Conservation (phyloP, 2,888 invertebrate genomes). For the Cheilosia impressa region DNA sequence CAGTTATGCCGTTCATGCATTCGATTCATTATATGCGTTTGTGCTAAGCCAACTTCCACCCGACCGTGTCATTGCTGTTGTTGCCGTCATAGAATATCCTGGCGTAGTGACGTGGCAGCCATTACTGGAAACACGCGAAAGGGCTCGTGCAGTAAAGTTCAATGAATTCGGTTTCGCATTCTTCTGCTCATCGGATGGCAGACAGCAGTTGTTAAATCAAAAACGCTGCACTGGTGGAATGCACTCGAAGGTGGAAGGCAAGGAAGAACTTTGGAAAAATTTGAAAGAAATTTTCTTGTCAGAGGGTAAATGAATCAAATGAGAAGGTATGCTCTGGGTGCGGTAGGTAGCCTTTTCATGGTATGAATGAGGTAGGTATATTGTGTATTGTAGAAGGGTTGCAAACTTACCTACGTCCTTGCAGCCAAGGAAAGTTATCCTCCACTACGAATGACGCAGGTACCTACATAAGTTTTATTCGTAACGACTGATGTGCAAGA, state of each 20-base stretch:
- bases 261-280: neutral
- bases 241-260: constrained; percentile 25
- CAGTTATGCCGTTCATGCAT: constrained; percentile 37
- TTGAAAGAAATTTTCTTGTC: constrained; percentile 5
- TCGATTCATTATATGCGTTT: constrained; percentile 50
- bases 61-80: constrained; percentile 22
- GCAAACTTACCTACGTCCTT: no score
- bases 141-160: constrained; percentile 44
- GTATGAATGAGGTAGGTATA: no score
- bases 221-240: constrained; percentile 42
- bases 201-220: constrained; percentile 56
- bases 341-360: neutral
- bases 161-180: constrained; percentile 61
- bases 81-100: constrained; percentile 29
- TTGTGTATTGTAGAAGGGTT: no score
- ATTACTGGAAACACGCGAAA: constrained; percentile 30
- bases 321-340: constrained; percentile 34
- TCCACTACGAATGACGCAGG: no score
- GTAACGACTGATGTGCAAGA: no score
- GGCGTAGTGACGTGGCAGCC: neutral
- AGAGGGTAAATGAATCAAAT: constrained; percentile 37
- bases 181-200: constrained; percentile 18
- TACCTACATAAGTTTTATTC: no score
- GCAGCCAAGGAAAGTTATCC: no score
- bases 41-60: neutral